These are phyloP conservation scores for Drosophila ambigua DNA, from an alignment of 1,140 invertebrate species.

Conservation along the genomic window DNA sequence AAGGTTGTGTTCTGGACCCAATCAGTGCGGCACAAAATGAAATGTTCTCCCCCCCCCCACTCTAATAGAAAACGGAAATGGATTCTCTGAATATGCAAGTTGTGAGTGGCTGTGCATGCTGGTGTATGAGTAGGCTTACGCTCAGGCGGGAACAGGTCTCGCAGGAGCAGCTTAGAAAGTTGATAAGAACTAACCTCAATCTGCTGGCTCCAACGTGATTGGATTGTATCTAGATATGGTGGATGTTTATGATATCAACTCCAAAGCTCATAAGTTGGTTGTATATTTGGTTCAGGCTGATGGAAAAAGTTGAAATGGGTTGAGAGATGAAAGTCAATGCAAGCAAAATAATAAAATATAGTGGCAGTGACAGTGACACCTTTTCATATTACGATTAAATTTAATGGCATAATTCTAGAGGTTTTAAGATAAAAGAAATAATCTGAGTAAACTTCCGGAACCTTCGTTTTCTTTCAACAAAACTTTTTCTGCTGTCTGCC, in stretches of 20 bases:
- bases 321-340: neutral
- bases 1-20: conserved; percentile 37
- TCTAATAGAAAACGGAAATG: conserved; percentile 67
- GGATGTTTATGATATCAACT: too few relatives aligned
- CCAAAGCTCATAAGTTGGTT: conserved; percentile 11
- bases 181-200: conserved; percentile 27
- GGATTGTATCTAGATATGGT: neutral
- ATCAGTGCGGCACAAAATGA: conserved; percentile 64
- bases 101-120: neutral
- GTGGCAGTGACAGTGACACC: too few relatives aligned
- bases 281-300: conserved; percentile 13
- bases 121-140: conserved; percentile 7
- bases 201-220: neutral
- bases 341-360: neutral
- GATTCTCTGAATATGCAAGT: conserved; percentile 47
- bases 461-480: too few relatives aligned
- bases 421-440: too few relatives aligned
- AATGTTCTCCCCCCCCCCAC: conserved; percentile 37
- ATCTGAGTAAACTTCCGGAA: too few relatives aligned
- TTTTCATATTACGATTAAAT: too few relatives aligned
- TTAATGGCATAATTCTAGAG: too few relatives aligned
- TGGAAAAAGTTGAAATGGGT: conserved; percentile 25
- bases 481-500: too few relatives aligned
- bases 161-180: conserved; percentile 6
- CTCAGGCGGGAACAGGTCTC: neutral